Evolutionary conservation across 2,113 vertebrate genomes (phyloP).

Genomic region (Amblyopsis rosae): DNA sequence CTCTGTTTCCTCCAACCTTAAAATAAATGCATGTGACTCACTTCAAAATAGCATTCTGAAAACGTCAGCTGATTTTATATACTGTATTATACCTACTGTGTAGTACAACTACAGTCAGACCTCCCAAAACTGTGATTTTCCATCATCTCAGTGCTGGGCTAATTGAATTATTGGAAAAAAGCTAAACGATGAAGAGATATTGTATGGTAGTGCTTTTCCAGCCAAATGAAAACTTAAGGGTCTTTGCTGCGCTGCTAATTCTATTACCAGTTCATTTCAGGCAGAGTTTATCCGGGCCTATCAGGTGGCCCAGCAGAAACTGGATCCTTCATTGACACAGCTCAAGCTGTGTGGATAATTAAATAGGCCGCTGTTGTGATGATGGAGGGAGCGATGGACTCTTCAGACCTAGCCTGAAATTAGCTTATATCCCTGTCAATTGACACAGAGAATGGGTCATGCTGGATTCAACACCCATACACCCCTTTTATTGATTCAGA

Average conservation of each 20-base stretch:
- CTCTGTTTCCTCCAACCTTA: not conserved
- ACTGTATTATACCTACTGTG: not conserved
- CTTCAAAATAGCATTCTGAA: not conserved
- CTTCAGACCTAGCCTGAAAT: conserved; percentile 18
- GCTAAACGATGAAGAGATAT: conserved; percentile 19
- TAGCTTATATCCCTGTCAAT: conserved; percentile 14
- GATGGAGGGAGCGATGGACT: conserved; percentile 42
- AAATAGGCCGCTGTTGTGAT: conserved; percentile 51
- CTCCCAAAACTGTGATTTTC: not conserved
- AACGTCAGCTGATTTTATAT: not conserved
- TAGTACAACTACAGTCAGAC: not conserved
- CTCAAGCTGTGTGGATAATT: conserved; percentile 59
- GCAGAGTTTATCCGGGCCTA: conserved; percentile 48
- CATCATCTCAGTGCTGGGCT: not conserved
- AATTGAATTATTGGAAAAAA: conserved; percentile 43
- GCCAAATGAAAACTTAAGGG: conserved; percentile 23
- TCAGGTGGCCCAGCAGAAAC: conserved; percentile 65
- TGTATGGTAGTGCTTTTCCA: conserved; percentile 16
- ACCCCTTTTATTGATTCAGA: conserved; percentile 22
- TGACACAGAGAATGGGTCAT: not conserved
- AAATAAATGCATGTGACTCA: not conserved
- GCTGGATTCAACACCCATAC: conserved; percentile 25
- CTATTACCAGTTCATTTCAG: conserved; percentile 58
- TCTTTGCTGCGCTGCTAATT: conserved; percentile 53
- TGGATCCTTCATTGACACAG: conserved; percentile 51